Base-by-base conservation (phyloP, 2,113 vertebrate species). In the Colistium nudipinnis region DNA sequence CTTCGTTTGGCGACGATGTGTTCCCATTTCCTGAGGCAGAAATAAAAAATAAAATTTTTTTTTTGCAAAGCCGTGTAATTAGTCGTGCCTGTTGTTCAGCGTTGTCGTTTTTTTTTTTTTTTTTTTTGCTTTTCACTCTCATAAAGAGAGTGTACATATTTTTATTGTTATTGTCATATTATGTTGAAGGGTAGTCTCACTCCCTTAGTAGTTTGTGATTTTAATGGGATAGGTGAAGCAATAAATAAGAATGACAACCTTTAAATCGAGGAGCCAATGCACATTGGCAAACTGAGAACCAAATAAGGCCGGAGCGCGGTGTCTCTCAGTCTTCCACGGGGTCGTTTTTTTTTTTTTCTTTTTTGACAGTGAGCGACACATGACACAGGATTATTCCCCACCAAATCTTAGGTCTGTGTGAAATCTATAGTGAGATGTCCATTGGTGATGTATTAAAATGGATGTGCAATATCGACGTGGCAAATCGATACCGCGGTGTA, bases 61-160 rank as follows among this genome's bases (percentile, higher is more conserved):
- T n/a, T 73, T 81, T 63, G 66, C 28, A 68, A 78, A 84, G 66
- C 35, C 47, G 43, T 36, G 44, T 51, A 80, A 86, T 85, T 80
- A 83, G 56, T 41, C 52, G 45, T 11, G 1, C 22, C 54, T n/a
- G 25, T n/a, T 48, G n/a, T 74, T n/a, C n/a, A n/a, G n/a, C n/a
- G n/a, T n/a, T n/a, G n/a, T n/a, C n/a, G n/a, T n/a, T n/a, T n/a
- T n/a, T n/a, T n/a, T n/a, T n/a, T n/a, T n/a, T n/a, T n/a, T n/a
- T n/a, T n/a, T n/a, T n/a, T n/a, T 67, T 74, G 2, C 0, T 7
- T n/a, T 45, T 44, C 10, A 19, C n/a, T 27, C 44, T 45, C 24
- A 1, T n/a, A 33, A 54, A 25, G 19, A 30, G 6, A 27, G 51
- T 9, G 4, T 24, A 39, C n/a, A n/a, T n/a, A n/a, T n/a, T n/a